Evolutionary conservation across 2,113 vertebrate genomes (phyloP).

Genomic region (Cynoglossus semilaevis): DNA sequence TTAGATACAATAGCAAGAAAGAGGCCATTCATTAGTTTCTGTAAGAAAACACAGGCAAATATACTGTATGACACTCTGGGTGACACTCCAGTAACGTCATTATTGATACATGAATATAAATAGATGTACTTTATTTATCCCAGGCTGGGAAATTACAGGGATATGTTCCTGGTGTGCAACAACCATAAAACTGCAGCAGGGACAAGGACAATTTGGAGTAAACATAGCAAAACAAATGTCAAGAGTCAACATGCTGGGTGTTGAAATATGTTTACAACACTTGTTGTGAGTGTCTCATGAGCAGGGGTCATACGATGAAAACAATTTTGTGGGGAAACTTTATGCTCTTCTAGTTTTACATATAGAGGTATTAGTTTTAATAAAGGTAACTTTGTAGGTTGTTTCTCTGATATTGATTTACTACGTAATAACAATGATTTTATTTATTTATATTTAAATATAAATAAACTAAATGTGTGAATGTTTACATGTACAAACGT

Average conservation of each 20-base stretch:
- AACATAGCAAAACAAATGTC: background rate
- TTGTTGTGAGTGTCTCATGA: background rate
- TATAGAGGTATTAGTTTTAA: no score
- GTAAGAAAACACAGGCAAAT: background rate
- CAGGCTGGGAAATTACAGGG: no score
- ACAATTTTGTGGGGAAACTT: constrained; percentile 95
- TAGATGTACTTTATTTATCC: no score
- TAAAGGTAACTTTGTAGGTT: constrained; percentile 56
- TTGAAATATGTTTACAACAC: constrained; percentile 22
- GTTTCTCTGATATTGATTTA: constrained; percentile 74
- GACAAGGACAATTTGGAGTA: background rate
- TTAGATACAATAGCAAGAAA: constrained; percentile 12
- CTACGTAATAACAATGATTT: no score
- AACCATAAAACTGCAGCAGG: background rate
- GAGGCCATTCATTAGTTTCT: background rate
- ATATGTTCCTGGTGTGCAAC: background rate
- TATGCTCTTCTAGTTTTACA: constrained; percentile 95
- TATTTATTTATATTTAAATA: no score
- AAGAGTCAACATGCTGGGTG: constrained; percentile 17
- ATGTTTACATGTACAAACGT: constrained; percentile 48
- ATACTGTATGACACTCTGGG: no score
- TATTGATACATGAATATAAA: no score
- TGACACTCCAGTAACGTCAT: no score
- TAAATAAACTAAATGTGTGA: no score
- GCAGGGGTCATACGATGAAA: constrained; percentile 76